A percentile compares a stretch with the other conserved stretches of the same genome.
These are phyloP conservation scores for Scaptomyza caliginosa DNA, from an alignment of 2,888 invertebrate species.

Conservation along the genomic window DNA sequence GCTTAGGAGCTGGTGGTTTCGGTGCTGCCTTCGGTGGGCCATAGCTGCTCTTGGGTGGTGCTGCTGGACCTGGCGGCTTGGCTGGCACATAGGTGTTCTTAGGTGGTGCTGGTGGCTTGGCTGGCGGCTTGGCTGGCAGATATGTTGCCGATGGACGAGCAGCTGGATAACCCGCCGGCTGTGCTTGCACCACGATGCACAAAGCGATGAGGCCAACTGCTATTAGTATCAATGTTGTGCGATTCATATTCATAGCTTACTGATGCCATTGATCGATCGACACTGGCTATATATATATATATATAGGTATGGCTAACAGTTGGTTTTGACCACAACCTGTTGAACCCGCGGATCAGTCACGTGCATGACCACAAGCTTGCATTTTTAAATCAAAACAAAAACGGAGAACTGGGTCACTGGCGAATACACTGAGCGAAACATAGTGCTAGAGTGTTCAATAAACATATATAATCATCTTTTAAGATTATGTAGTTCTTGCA, in stretches of 20 bases:
- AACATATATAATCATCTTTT: neutral
- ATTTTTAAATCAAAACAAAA: slow-evolving; percentile 31
- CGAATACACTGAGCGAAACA: slow-evolving; percentile 48
- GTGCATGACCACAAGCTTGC: slow-evolving; percentile 42
- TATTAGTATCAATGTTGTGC: slow-evolving; percentile 21
- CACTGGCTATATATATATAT: slow-evolving; percentile 53
- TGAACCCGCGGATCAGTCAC: slow-evolving; percentile 51
- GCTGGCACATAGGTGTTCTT: slow-evolving; percentile 46
- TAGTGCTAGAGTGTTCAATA: no score
- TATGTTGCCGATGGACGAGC: slow-evolving; percentile 52
- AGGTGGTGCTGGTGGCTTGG: slow-evolving; percentile 16
- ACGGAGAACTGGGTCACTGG: slow-evolving; percentile 62
- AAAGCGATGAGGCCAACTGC: slow-evolving; percentile 21
- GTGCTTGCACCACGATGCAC: slow-evolving; percentile 24
- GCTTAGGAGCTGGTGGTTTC: slow-evolving; percentile 24
- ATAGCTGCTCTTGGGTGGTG: slow-evolving; percentile 48
- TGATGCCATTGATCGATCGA: slow-evolving; percentile 16
- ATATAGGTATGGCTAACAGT: slow-evolving; percentile 12
- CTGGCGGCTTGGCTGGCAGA: slow-evolving; percentile 43
- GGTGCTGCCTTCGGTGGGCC: slow-evolving; percentile 38
- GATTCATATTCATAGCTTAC: slow-evolving; percentile 45
- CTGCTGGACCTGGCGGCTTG: slow-evolving; percentile 28
- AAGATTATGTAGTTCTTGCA: neutral
- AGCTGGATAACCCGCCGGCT: slow-evolving; percentile 75
- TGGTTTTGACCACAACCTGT: slow-evolving; percentile 56